Evolutionary conservation across 2,797 vertebrate species (phyloP), one percentile per base, ranked within the genome.

Genomic region (Sebastolobus alascanus): DNA sequence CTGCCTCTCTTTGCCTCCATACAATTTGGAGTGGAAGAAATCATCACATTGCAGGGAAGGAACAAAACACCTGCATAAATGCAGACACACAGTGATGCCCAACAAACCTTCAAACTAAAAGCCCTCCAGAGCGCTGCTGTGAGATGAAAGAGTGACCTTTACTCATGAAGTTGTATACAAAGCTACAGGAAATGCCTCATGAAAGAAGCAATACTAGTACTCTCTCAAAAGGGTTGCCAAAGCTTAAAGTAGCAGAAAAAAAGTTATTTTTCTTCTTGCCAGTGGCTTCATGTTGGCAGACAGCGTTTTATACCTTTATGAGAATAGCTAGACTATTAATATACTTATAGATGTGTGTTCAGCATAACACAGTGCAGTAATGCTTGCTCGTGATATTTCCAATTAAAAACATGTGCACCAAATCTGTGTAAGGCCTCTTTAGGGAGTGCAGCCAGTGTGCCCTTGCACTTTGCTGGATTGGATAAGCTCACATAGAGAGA

Each of bases 31-130:
- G 37, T 46, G 37, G 4, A 9, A 22, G 12, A 20, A 68, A 68
- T 33, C 43, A 38, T 31, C 5, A 9, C 54, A 27, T 9, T 10
- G 27, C 50, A 64, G 13, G 27, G 35, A 46, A 31, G 14, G 1
- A 56, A 16, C 7, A 20, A 60, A 35, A 60, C n/a, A 25, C 14
- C 16, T 50, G 25, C 4, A 22, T 20, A 14, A 74, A 65, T 56
- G 12, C 11, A 38, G 40, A 68, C 31, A 64, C 7, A 14, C 1
- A 20, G 8, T 6, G 46, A 22, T 29, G 55, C 7, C 63, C 33
- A 63, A 55, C 31, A 38, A 50, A 56, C 27, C 58, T 64, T 69
- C 27, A 73, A 54, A 56, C 5, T 65, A 29, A 56, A 58, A 73
- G 33, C 20, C 8, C 9, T 8, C 25, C 5, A 6, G 27, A 12